A percentile compares a stretch with the other conserved stretches of the same genome.
These are phyloP conservation scores for Rhodophaea formosa DNA, from an alignment of 2,888 invertebrate species.

Conservation along the genomic window DNA sequence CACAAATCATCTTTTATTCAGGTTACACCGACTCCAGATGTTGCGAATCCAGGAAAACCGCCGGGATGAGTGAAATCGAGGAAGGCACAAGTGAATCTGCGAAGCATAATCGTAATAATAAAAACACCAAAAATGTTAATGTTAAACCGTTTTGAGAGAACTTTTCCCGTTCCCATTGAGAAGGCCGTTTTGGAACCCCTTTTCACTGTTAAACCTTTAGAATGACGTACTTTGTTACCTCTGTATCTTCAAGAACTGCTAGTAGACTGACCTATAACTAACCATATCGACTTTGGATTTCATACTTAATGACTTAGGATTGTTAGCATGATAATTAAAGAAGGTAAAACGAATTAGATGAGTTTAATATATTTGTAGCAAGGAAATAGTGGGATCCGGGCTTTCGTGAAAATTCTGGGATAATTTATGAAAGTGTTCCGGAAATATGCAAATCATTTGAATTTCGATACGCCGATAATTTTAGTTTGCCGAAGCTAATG, in stretches of 20 bases:
- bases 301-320: slow-evolving; percentile 15
- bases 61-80: slow-evolving; percentile 19
- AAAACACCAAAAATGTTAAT: slow-evolving; percentile 46
- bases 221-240: slow-evolving; percentile 22
- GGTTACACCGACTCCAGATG: slow-evolving; percentile 16
- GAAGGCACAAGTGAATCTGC: neutral
- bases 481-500: too few species aligned
- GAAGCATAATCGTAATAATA: slow-evolving; percentile 38
- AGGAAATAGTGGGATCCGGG: too few species aligned
- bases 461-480: too few species aligned
- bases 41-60: slow-evolving; percentile 8
- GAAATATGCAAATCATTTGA: too few species aligned
- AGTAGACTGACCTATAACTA: slow-evolving; percentile 53
- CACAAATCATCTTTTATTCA: slow-evolving; percentile 17
- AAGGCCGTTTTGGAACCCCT: slow-evolving; percentile 49
- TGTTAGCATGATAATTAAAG: slow-evolving; percentile 1
- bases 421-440: too few species aligned
- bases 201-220: slow-evolving; percentile 37
- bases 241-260: slow-evolving; percentile 27
- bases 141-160: slow-evolving; percentile 39
- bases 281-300: slow-evolving; percentile 42
- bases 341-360: slow-evolving; percentile 4
- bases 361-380: neutral
- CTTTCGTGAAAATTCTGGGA: too few species aligned
- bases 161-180: slow-evolving; percentile 37